Conservation (phyloP, 2,113 vertebrate species). For the Argyrosomus japonicus region DNA sequence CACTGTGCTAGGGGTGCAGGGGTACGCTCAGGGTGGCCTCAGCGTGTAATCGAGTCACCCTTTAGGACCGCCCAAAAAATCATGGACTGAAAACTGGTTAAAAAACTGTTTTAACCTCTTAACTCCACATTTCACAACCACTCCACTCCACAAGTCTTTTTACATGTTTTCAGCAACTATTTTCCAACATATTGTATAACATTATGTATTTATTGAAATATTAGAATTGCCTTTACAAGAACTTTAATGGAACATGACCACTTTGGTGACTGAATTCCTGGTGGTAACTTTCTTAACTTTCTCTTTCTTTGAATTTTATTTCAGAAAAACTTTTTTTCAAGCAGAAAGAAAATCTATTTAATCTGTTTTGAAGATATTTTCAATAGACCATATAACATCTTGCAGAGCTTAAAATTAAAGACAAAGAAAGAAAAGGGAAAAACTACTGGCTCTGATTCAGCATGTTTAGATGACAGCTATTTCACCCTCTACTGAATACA, state of each 20-base stretch:
- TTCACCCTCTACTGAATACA: neutral
- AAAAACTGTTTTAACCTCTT: too few species aligned
- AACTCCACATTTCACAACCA: too few species aligned
- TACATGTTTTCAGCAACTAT: too few species aligned
- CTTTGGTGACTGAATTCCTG: neutral
- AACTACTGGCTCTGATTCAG: neutral
- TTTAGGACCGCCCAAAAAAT: too few species aligned
- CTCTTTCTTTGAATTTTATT: neutral
- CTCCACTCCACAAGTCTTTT: too few species aligned
- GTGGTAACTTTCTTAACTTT: neutral
- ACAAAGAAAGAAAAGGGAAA: neutral
- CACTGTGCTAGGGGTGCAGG: too few species aligned
- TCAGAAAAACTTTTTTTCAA: neutral
- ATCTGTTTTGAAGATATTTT: neutral
- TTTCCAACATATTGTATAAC: too few species aligned
- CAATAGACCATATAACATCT: neutral
- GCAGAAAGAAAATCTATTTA: neutral
- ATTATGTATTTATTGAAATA: too few species aligned
- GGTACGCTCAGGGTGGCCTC: too few species aligned
- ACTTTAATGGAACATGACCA: neutral
- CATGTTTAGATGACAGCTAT: neutral
- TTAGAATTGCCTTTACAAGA: too few species aligned
- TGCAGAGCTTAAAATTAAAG: neutral
- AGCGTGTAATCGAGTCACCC: too few species aligned
- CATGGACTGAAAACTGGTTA: too few species aligned